Evolutionary conservation across 2,113 vertebrate species (phyloP), one percentile per base, ranked within the genome.

Genomic region (Willisornis vidua): DNA sequence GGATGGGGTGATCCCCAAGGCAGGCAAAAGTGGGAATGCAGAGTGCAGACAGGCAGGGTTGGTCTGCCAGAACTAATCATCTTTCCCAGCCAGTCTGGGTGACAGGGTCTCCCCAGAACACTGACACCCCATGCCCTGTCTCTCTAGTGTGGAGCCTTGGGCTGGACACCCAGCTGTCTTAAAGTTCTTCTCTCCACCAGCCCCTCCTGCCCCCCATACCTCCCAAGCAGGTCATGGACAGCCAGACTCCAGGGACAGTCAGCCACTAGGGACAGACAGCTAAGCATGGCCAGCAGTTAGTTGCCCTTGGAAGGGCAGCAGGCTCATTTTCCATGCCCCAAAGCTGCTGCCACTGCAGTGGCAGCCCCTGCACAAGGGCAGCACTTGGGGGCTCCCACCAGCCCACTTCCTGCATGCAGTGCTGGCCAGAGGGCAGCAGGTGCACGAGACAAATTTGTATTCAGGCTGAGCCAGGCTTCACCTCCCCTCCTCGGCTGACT

Each of bases 371-470:
- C 19, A n/a, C 3, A 3, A 9, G 63, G 29, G 43, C 70, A 79
- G 58, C 0, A 0, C 25, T 1, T 3, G 39, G 43, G 25, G 51
- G 31, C 52, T 90, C 72, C 41, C 63, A 39, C 37, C n/a, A 73
- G 49, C 20, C 23, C 85, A 37, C 54, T 14, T 25, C 59, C 85
- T 62, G 83, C 57, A 48, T 68, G 80, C 16, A 2, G 72, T 20
- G 68, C 86, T 59, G 93, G 84, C 68, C 45, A 3, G 80, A 96
- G 94, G 91, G 94, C 78, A 87, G 82, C 0, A 33, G 73, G 85
- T 85, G 85, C 90, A 93, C 85, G 61, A 91, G 87, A 83, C 91
- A 61, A 72, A 97, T 97, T 95, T 96, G 94, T 96, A 96, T 96
- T 95, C 95, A 85, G 91, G 22, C 86, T 67, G 94, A 95, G 94